phyloP scores from a whole-genome alignment of 2,113 vertebrate genomes.

The Urocynchramus pylzowi region DNA sequence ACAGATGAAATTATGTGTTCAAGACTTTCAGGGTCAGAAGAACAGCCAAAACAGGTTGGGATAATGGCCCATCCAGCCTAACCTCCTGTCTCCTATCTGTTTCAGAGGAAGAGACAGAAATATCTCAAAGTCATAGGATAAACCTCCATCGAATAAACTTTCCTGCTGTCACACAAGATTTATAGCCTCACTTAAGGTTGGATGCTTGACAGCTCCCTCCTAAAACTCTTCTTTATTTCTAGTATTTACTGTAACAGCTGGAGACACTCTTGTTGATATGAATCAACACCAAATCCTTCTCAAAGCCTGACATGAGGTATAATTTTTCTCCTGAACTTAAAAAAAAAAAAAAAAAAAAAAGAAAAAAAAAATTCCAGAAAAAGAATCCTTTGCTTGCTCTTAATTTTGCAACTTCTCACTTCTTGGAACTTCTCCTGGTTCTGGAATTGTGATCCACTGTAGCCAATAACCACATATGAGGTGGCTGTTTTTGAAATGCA shows the following conservation, averaged over 20 bases:
- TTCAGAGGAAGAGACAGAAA: slow-evolving; percentile 8
- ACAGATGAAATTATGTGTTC: slow-evolving; percentile 9
- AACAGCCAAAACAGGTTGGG: background rate
- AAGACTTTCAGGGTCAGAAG: background rate
- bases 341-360: background rate
- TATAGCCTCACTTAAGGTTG: background rate
- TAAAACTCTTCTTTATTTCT: slow-evolving; percentile 19
- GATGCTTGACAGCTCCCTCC: slow-evolving; percentile 2
- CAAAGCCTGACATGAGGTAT: background rate
- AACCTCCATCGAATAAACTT: background rate
- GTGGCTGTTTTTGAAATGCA: background rate
- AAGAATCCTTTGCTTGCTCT: background rate
- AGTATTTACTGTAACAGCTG: slow-evolving; percentile 26
- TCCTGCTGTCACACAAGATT: slow-evolving; percentile 2
- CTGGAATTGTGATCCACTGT: background rate
- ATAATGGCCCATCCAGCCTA: slow-evolving; percentile 2
- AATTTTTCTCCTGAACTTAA: background rate
- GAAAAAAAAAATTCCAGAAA: too few species aligned
- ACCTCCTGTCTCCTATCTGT: background rate
- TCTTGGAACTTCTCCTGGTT: background rate
- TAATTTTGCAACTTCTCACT: background rate
- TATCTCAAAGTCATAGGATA: background rate
- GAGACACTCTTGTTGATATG: background rate
- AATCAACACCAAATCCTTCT: slow-evolving; percentile 10
- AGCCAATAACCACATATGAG: background rate